Conservation (phyloP, 2,797 vertebrate genomes). For the Macrochelys suwanniensis region DNA sequence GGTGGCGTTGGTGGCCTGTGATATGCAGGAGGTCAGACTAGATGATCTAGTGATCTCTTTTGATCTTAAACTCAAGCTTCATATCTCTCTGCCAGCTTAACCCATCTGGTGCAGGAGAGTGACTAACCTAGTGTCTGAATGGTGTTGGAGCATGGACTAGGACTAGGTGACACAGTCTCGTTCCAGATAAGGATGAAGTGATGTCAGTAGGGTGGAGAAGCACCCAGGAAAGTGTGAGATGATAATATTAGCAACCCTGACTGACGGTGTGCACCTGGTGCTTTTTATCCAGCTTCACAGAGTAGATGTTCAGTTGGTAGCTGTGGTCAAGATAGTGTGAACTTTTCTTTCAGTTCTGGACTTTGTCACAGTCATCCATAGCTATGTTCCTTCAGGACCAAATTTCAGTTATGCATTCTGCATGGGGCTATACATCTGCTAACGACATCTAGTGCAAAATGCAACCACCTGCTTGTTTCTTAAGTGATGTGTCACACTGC, state of each 20-base stretch:
- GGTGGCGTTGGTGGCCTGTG: neutral
- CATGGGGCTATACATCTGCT: accelerated
- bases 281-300: neutral
- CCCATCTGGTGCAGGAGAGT: neutral
- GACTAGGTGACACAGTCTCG: neutral
- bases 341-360: slow-evolving; percentile 8
- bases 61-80: neutral
- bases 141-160: neutral
- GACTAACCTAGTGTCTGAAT: neutral
- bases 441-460: neutral
- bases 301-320: neutral
- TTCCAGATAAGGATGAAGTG: neutral
- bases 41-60: neutral
- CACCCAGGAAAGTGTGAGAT: neutral
- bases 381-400: neutral
- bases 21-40: neutral
- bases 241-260: neutral
- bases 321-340: neutral
- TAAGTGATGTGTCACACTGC: neutral
- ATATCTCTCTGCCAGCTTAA: neutral
- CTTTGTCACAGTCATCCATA: neutral
- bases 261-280: neutral
- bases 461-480: neutral
- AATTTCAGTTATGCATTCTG: neutral
- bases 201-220: neutral